These are phyloP conservation scores for Neoniphon sammara DNA, from an alignment of 2,797 vertebrate species.

Conservation along the genomic window DNA sequence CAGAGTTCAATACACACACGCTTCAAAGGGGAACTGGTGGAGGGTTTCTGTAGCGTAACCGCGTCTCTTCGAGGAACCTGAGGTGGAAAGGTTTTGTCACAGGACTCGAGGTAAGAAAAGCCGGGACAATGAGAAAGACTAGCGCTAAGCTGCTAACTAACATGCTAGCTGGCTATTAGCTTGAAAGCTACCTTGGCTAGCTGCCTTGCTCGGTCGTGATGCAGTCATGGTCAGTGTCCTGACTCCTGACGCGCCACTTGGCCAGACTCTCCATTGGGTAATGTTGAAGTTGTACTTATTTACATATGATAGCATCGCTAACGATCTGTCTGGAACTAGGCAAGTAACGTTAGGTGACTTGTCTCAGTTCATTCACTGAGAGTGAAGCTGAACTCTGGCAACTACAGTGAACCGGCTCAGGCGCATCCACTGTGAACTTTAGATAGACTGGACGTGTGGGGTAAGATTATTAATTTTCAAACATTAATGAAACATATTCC, in stretches of 20 bases:
- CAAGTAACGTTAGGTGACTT: constrained; percentile 55
- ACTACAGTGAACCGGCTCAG: too few species aligned
- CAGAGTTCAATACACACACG: constrained; percentile 83
- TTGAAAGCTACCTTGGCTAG: constrained; percentile 57
- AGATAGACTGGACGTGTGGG: background rate
- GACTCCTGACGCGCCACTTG: constrained; percentile 13
- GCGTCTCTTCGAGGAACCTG: constrained; percentile 29
- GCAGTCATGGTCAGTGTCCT: constrained; percentile 62
- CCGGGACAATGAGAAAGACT: constrained; percentile 32
- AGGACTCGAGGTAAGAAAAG: constrained; percentile 62
- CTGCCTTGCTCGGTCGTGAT: constrained; percentile 65
- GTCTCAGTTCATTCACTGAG: constrained; percentile 23
- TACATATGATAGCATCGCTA: background rate
- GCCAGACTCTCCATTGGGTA: background rate
- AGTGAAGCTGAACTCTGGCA: background rate
- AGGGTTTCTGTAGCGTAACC: constrained; percentile 22
- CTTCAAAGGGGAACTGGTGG: constrained; percentile 41
- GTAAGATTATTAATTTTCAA: background rate
- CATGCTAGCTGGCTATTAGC: constrained; percentile 71
- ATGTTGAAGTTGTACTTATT: background rate
- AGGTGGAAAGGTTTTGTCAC: constrained; percentile 7
- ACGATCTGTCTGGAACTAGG: constrained; percentile 1
- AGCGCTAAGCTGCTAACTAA: constrained; percentile 59
- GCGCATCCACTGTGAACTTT: constrained; percentile 47
- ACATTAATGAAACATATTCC: background rate